Evolutionary conservation across 2,113 vertebrate species (phyloP), one percentile per base, ranked within the genome.

Genomic region (Oceanites oceanicus): DNA sequence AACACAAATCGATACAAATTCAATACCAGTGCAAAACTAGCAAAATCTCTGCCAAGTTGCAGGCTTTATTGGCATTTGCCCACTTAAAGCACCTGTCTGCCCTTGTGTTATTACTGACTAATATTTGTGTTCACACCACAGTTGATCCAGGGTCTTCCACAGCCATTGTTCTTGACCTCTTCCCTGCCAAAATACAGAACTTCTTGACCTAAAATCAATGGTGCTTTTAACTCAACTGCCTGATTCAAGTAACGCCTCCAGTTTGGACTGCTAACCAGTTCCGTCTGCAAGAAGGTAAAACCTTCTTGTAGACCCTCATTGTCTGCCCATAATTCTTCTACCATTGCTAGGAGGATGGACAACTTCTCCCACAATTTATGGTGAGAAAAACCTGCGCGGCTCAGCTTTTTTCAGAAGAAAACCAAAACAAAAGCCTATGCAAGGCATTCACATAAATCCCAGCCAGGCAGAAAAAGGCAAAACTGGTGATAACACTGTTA

Each of bases 261-360:
- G n/a, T 12, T 59, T 66, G 70, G 20, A 74, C 23, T 52, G 29
- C 18, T 59, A 52, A 14, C 7, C 50, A 13, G 6, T 13, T 76
- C 29, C 47, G 10, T 6, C 40, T 71, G n/a, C 65, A 56, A 40
- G 50, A 75, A 65, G 6, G 12, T 59, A 62, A 91, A 74, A 50
- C 1, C 1, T 38, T 38, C 36, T 47, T 30, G 4, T 7, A 67
- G 47, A 13, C 26, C 9, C 25, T 47, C 65, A 49, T 0, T 40
- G 18, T 21, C n/a, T 52, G 36, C 21, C 52, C 61, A 10, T 38
- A 68, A 44, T 49, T 77, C 22, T 88, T 73, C 42, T 17, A 55
- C 32, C 49, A 32, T 27, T 27, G 19, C 56, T 68, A 34, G 19
- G 42, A 73, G 11, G 13, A 82, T 58, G 25, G 17, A 38, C 0